Conservation (phyloP, 2,113 vertebrate species). For the Neomonachus schauinslandi region DNA sequence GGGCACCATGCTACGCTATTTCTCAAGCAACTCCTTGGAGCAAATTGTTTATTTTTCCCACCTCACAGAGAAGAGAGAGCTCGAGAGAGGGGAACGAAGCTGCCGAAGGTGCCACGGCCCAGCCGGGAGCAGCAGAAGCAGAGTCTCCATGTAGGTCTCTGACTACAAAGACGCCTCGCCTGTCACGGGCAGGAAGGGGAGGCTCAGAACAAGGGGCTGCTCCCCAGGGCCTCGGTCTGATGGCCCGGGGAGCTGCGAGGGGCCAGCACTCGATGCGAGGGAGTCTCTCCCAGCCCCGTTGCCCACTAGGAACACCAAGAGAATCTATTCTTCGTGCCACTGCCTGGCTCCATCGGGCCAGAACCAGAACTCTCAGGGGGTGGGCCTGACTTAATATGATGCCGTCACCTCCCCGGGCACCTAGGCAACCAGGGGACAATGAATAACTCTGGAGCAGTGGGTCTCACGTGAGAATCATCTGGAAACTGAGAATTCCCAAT, state of each 20-base stretch:
- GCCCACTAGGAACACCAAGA: neutral
- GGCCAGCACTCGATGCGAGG: neutral
- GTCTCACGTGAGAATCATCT: neutral
- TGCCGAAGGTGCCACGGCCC: neutral
- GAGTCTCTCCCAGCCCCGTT: neutral
- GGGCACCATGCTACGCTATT: neutral
- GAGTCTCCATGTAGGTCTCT: neutral
- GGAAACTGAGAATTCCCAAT: neutral
- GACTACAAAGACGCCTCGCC: neutral
- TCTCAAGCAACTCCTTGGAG: neutral
- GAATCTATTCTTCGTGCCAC: neutral
- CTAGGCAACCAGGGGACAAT: neutral
- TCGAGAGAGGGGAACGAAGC: neutral
- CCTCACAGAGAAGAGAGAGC: neutral
- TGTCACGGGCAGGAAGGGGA: neutral
- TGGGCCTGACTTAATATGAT: neutral
- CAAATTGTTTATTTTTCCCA: neutral
- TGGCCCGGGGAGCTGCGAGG: too few relatives aligned
- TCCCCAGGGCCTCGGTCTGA: neutral
- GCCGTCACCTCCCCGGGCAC: neutral
- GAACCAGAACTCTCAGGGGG: neutral
- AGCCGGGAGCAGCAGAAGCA: neutral
- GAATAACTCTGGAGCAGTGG: neutral
- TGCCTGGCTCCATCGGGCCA: neutral
- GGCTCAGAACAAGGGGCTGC: fast-evolving